Evolutionary conservation across 1,140 invertebrate genomes (phyloP), one percentile per base, ranked within the genome.

Genomic region (Rhyacophila brunnea): DNA sequence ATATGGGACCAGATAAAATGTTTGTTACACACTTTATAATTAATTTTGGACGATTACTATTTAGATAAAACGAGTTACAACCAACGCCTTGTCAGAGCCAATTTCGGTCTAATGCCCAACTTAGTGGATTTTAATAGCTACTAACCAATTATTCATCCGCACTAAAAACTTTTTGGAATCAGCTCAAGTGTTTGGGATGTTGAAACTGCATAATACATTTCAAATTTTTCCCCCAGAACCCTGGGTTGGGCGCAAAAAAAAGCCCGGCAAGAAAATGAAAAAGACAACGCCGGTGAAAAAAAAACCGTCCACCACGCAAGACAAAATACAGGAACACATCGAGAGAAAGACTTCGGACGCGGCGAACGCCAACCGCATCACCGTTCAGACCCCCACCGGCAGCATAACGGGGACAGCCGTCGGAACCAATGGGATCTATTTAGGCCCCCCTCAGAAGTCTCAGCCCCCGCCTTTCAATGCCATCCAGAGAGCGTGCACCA

Each of bases 401-500:
- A 68, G 59, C 15, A 59, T 77, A 45, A 71, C 73, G 0, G 75
- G 75, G 53, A 77, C 74, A 6, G 74, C 74, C 9, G 71, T 78
- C 5, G 75, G 75, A 19, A 76, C 74, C 64, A 79, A 79, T 62
- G 75, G 77, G 0, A 64, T 79, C 0, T 77, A 79, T 46, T 54
- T 78, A 0, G 75, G 75, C 9, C 48, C 53, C 10, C 50, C 52
- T 19, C 63, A 62, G 23, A 43, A 34, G 15, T 18, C 40, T 11
- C 32, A 76, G 6, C 80, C 86, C 9, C 89, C 91, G 23, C 87
- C 88, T 1, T 84, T 86, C 64, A 88, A 91, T 61, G 90, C 90
- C 5, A 91, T 93, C 45, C 91, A 95, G 67, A 83, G 87, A 14
- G 92, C 92, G 0, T 92, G 90, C 72, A 83, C 80, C 62, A 96